Percentiles rank a stretch among this genome's conserved stretches.
phyloP scores from a whole-genome alignment of 2,113 vertebrate species.

The Coptodon rendalli region DNA sequence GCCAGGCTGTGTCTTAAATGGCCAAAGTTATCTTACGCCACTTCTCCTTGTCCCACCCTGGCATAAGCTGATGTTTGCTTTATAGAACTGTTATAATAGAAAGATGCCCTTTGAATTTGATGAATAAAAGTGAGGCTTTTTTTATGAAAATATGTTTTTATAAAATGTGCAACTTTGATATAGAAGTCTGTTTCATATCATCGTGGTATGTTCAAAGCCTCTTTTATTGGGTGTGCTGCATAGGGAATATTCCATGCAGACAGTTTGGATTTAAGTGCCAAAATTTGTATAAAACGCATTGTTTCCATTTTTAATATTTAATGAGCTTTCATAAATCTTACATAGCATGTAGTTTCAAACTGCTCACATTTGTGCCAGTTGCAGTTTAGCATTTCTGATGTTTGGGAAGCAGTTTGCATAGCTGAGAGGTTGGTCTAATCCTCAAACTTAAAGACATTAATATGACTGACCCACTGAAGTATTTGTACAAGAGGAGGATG shows the following conservation, averaged over 20 bases:
- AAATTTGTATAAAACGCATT: neutral
- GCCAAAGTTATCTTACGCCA: neutral
- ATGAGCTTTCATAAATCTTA: constrained; percentile 20
- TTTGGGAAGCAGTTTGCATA: neutral
- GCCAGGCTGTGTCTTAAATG: neutral
- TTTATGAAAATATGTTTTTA: neutral
- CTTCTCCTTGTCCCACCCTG: neutral
- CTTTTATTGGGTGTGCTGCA: neutral
- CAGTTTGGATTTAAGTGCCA: neutral
- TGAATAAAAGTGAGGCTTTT: neutral
- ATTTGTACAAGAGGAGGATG: neutral
- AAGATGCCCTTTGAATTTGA: neutral
- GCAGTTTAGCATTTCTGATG: neutral
- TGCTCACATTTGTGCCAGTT: neutral
- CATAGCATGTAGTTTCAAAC: neutral
- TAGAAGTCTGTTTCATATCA: neutral
- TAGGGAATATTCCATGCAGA: neutral
- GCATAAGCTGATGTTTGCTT: neutral
- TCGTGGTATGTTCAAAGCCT: neutral
- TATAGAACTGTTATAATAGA: neutral
- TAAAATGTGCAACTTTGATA: neutral
- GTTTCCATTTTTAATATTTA: constrained; percentile 5
- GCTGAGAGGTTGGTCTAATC: neutral
- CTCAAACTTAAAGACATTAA: neutral
- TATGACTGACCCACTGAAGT: neutral